Conservation (phyloP, 2,888 invertebrate genomes). For the Oxystoma pomonae region DNA sequence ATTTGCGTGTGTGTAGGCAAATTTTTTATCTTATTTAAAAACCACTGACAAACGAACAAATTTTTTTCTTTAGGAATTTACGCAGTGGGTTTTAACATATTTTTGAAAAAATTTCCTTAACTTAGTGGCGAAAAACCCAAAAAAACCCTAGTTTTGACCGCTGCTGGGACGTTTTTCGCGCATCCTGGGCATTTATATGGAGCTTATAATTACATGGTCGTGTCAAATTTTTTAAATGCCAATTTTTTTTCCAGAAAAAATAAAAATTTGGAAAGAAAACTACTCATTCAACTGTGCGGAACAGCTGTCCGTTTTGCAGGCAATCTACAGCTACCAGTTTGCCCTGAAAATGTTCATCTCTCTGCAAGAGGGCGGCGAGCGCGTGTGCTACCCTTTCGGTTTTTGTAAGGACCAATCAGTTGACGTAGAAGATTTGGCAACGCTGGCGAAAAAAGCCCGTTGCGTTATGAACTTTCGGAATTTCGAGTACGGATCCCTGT, state of each 20-base stretch:
- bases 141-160: no score
- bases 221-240: no score
- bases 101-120: no score
- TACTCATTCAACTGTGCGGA: slow-evolving; percentile 20
- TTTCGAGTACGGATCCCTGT: slow-evolving; percentile 24
- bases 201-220: no score
- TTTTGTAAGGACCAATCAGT: slow-evolving; percentile 8
- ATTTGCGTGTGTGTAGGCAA: no score
- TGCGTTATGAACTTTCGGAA: slow-evolving; percentile 13
- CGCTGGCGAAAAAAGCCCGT: slow-evolving; percentile 23
- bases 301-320: slow-evolving; percentile 19
- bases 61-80: no score
- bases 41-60: no score
- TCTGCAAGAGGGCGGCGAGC: slow-evolving; percentile 26
- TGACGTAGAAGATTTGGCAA: slow-evolving; percentile 23
- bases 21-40: no score
- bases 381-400: slow-evolving; percentile 29
- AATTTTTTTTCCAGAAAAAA: slow-evolving; percentile 21
- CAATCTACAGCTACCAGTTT: slow-evolving; percentile 17
- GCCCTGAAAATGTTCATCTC: slow-evolving; percentile 28
- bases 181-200: background rate
- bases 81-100: no score
- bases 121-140: no score
- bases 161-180: no score
- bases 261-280: slow-evolving; percentile 29